Evolutionary conservation across 2,113 vertebrate species (phyloP).

Genomic region (Anhinga anhinga): DNA sequence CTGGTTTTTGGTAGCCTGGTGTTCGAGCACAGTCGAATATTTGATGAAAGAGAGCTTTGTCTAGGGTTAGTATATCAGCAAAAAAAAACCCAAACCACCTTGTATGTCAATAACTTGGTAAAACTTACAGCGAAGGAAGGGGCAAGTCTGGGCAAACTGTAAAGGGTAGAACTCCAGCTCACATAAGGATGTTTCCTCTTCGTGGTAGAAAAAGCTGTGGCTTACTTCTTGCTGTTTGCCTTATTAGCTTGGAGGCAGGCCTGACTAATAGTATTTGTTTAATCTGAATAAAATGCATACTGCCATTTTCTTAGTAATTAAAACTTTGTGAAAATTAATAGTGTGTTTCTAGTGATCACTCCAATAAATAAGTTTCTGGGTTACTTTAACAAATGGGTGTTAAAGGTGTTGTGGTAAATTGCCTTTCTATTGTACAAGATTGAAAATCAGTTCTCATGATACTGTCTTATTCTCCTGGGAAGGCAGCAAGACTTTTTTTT

Average conservation of each 20-base stretch:
- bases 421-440: not conserved
- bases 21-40: not conserved
- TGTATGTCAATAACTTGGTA: not conserved
- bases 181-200: not conserved
- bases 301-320: not conserved
- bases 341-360: not conserved
- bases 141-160: conserved; percentile 33
- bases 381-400: not conserved
- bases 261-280: not conserved
- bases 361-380: not conserved
- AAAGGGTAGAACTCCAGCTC: not conserved
- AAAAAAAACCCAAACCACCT: not conserved
- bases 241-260: not conserved
- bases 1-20: not conserved
- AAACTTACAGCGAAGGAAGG: not conserved
- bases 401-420: not conserved
- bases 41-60: conserved; percentile 29
- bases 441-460: not conserved
- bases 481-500: not conserved
- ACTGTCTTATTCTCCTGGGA: not conserved
- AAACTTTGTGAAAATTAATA: not conserved
- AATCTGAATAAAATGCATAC: not conserved
- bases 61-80: not conserved
- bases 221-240: not conserved
- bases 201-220: not conserved